These are phyloP conservation scores for Illadopsis cleaveri DNA, from an alignment of 2,113 vertebrate genomes.

Conservation along the genomic window DNA sequence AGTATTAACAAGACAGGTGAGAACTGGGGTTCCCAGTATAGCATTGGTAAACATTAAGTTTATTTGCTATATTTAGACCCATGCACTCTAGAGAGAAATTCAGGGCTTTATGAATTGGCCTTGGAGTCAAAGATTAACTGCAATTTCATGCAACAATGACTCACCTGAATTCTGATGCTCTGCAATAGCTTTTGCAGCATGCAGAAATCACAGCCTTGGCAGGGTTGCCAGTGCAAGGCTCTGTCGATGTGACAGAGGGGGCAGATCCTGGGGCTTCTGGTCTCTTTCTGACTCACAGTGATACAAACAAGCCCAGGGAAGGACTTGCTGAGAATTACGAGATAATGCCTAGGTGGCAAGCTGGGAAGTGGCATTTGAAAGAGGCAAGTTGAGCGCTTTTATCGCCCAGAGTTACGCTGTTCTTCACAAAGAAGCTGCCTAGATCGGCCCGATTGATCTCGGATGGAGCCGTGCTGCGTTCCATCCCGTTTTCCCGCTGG, in stretches of 20 bases:
- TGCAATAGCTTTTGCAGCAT: background rate
- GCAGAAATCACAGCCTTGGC: background rate
- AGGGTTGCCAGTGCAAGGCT: background rate
- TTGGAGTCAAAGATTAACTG: background rate
- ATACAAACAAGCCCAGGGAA: background rate
- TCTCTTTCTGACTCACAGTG: background rate
- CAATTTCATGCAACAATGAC: background rate
- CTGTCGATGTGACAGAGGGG: background rate
- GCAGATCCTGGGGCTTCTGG: background rate
- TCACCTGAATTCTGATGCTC: background rate
- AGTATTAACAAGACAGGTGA: background rate
- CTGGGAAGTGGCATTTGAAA: background rate
- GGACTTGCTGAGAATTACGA: background rate
- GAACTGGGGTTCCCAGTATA: background rate
- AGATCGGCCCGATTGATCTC: background rate
- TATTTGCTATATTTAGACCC: background rate
- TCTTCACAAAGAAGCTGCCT: background rate
- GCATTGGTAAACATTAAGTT: background rate
- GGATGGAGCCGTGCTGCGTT: background rate
- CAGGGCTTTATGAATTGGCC: background rate
- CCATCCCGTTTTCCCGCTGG: background rate
- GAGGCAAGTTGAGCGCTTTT: background rate
- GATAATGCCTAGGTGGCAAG: background rate
- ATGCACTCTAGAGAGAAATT: background rate
- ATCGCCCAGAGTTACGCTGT: background rate